Percentiles rank a stretch among this genome's conserved stretches.
phyloP scores from a whole-genome alignment of 2,113 vertebrate genomes.

The Campylomormyrus tamandua region DNA sequence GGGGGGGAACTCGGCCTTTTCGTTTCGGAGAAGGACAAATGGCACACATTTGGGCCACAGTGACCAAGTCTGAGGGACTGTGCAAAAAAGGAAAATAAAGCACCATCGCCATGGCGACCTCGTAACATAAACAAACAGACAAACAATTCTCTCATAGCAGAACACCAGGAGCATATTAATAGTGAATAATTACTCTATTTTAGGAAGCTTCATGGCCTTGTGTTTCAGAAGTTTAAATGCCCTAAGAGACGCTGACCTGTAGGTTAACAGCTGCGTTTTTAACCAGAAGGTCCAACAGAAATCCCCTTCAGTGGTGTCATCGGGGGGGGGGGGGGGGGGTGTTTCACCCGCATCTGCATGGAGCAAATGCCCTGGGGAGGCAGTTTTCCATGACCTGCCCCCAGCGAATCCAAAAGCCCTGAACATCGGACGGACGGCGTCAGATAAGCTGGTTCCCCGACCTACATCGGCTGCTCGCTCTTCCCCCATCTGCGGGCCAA shows the following conservation, averaged over 20 bases:
- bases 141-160: not conserved
- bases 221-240: not conserved
- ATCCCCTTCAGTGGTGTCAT: not conserved
- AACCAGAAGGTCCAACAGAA: not conserved
- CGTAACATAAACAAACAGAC: not conserved
- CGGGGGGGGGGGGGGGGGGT: not conserved
- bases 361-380: not conserved
- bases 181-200: not conserved
- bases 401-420: not conserved
- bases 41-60: not conserved
- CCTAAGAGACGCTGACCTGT: not conserved
- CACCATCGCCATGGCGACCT: not conserved
- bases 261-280: not conserved
- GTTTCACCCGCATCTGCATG: not conserved
- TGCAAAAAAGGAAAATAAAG: not conserved
- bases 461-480: not conserved
- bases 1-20: not conserved
- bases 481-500: not conserved
- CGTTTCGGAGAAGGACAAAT: not conserved
- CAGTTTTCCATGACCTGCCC: not conserved
- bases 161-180: not conserved
- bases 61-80: not conserved
- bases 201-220: not conserved
- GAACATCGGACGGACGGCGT: not conserved
- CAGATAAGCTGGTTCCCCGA: not conserved